Percentiles rank a stretch among this genome's conserved stretches.
Evolutionary conservation across 30 jellyfish, hydroid and myxozoan species (phyloP).

Genomic region (Sanderia malayensis): DNA sequence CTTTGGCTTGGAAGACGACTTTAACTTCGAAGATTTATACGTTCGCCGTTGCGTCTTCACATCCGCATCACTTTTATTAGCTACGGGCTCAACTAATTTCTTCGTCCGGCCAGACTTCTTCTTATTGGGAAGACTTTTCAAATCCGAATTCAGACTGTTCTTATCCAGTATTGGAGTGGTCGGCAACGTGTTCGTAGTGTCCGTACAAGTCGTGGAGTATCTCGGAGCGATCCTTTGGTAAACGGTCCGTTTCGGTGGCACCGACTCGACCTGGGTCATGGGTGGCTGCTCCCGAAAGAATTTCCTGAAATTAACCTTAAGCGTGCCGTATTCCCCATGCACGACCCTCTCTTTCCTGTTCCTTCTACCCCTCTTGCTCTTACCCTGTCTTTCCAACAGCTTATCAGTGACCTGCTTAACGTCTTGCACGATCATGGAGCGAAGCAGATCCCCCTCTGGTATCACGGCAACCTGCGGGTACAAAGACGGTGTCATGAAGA

Average conservation of each 20-base stretch:
- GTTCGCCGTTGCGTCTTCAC: background rate
- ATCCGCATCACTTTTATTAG: background rate
- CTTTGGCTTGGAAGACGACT: no score
- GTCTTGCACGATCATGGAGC: conserved; percentile 70
- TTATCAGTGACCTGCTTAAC: conserved; percentile 66
- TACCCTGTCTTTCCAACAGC: conserved; percentile 28
- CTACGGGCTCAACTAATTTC: background rate
- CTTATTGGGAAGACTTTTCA: background rate
- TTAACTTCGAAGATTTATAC: background rate
- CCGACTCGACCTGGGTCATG: conserved; percentile 38
- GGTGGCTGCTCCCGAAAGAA: conserved; percentile 50
- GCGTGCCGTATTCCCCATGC: conserved; percentile 59
- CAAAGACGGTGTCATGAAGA: conserved; percentile 49
- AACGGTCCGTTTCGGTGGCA: conserved; percentile 56
- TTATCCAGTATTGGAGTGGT: background rate
- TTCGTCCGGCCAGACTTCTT: background rate
- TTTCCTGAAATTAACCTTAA: conserved; percentile 46
- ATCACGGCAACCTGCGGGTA: conserved; percentile 55
- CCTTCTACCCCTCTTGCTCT: conserved; percentile 49
- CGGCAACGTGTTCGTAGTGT: background rate
- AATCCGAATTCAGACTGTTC: background rate
- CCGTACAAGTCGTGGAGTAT: background rate
- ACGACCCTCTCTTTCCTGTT: conserved; percentile 46
- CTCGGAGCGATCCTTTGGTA: conserved; percentile 66
- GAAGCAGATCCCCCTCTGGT: conserved; percentile 63